Evolutionary conservation across 2,888 invertebrate species (phyloP).

Genomic region (Ceriagrion tenellum): DNA sequence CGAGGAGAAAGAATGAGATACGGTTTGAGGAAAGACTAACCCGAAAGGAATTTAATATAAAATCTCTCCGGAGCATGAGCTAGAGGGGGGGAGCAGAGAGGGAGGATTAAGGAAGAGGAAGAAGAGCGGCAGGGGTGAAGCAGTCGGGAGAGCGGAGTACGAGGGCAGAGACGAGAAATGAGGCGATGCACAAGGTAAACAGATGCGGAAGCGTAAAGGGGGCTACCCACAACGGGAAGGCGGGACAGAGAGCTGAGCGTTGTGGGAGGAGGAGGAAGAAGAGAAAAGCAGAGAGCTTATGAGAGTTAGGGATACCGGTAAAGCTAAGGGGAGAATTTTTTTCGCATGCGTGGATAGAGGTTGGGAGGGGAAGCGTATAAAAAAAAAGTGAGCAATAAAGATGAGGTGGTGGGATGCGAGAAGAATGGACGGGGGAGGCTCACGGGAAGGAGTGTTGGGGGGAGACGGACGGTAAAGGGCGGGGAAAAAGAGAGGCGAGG

Average conservation of each 20-base stretch:
- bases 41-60: slow-evolving; percentile 66
- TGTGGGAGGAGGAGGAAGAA: not conserved
- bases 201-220: not conserved
- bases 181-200: slow-evolving; percentile 11
- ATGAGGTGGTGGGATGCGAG: not conserved
- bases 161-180: not conserved
- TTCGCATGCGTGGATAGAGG: not conserved
- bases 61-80: slow-evolving; percentile 30
- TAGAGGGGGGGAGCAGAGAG: not conserved
- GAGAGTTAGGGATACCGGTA: no score
- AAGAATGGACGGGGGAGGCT: not conserved
- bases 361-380: not conserved
- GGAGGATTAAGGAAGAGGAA: slow-evolving; percentile 7
- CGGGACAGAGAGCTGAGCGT: not conserved
- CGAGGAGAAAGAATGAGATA: not conserved
- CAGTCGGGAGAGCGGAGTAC: not conserved
- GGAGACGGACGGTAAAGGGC: no score
- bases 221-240: not conserved
- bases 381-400: not conserved
- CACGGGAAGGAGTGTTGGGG: not conserved
- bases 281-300: not conserved
- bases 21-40: not conserved
- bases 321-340: not conserved
- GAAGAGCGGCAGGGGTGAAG: not conserved
- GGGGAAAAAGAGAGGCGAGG: not conserved